Evolutionary conservation across 1,140 invertebrate genomes (phyloP), one percentile per base, ranked within the genome.

Genomic region (Solen grandis): DNA sequence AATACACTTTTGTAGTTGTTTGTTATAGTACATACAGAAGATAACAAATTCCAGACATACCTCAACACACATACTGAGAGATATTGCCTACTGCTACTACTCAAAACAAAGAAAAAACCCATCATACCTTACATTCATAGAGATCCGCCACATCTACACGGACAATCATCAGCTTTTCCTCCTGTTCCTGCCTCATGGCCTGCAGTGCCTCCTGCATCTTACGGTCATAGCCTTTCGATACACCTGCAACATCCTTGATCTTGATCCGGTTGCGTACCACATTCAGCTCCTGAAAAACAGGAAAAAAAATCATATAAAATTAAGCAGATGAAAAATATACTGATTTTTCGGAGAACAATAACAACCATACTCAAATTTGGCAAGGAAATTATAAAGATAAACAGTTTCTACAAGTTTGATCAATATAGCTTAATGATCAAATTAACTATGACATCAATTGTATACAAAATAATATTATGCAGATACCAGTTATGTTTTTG

Each of bases 181-280:
- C 98, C 91, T 98, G 98, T 84, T 99, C 96, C 62, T 96, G 96
- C 29, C 99, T 94, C 52, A 99, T 93, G 79, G 98, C 97, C 87
- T 97, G 96, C 59, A 99, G 93, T 22, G 96, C 96, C 83, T 99
- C 96, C 86, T 97, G 96, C 29, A 99, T 92, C 89, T 97, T 97
- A 0, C 95, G 95, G 90, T 99, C 97, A 89, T 99, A 99, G 87
- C 99, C 96, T 86, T 97, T 95, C 54, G 96, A 95, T 1, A 99
- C 93, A 68, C 96, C 95, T 0, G 96, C 96, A 93, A 99, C 95
- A 65, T 96, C 94, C 85, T 96, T 95, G 0, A 94, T 93, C 86
- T 95, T 92, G 52, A 96, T 95, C 60, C 96, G 94, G 25, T 95
- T 94, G 83, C 96, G 94, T 0, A 96, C 96, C 91, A 99, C 98